Evolutionary conservation across 2,888 invertebrate genomes (phyloP).

Genomic region (Morpho achilles): DNA sequence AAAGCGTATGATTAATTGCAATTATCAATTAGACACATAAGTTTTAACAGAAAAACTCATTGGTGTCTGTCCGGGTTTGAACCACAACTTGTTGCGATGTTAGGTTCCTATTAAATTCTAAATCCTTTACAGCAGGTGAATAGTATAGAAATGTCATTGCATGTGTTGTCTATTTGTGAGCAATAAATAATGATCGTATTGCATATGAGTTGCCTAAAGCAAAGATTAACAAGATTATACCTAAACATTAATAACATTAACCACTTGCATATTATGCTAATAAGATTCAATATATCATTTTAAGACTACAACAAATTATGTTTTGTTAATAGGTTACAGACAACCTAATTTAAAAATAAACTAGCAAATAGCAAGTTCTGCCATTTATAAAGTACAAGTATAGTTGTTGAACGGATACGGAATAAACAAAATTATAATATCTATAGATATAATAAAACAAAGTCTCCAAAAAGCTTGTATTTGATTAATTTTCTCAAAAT

Average conservation of each 20-base stretch:
- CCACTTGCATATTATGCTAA: constrained; percentile 21
- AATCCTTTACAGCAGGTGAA: constrained; percentile 14
- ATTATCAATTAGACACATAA: too few species aligned
- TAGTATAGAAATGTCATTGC: constrained; percentile 15
- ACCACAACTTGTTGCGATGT: not conserved
- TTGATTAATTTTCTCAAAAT: too few species aligned
- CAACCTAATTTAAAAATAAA: constrained; percentile 9
- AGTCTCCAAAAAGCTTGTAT: too few species aligned
- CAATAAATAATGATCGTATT: constrained; percentile 19
- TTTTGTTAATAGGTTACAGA: constrained; percentile 16
- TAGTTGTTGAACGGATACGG: too few species aligned
- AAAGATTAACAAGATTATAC: constrained; percentile 18
- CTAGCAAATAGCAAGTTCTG: not conserved
- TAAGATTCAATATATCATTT: constrained; percentile 22
- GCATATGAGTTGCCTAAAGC: constrained; percentile 17
- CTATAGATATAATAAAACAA: too few species aligned
- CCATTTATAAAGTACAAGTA: too few species aligned
- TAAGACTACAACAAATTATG: constrained; percentile 22
- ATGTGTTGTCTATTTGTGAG: constrained; percentile 12
- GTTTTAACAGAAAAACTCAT: too few species aligned
- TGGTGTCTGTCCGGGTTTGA: too few species aligned
- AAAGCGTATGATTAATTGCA: too few species aligned
- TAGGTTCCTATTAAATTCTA: constrained; percentile 11
- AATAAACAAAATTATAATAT: too few species aligned
- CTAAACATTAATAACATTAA: constrained; percentile 22